Evolutionary conservation across 1,140 invertebrate species (phyloP), one percentile per base, ranked within the genome.

Genomic region (Drosophila carrolli): DNA sequence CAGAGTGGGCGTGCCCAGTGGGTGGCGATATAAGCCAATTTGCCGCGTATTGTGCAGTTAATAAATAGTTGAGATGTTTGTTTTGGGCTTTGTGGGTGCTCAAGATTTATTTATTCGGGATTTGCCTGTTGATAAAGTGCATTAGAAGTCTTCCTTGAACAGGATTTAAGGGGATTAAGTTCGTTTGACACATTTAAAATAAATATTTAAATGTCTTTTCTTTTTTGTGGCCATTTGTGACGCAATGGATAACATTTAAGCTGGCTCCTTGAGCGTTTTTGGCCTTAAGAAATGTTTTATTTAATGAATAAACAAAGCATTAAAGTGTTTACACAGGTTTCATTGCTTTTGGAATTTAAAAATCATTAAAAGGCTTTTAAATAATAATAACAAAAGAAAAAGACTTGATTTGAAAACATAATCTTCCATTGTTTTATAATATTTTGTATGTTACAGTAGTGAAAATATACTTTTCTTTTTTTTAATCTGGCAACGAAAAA

Each of bases 31-130:
- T 79, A 56, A 83, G 71, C 75, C 75, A 86, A 86, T 86, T 83
- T 82, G 79, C 43, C n/a, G 44, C 38, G 27, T 67, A 86, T 86
- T 86, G 83, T 86, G 41, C 79, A 73, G 55, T 79, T 86, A 82
- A 78, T 86, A 88, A 81, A 86, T 82, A 79, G 82, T 86, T 86
- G 23, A 50, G 57, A 41, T 68, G 58, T 58, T 58, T 62, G 37
- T 66, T 60, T 72, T 46, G 38, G 47, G 11, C 55, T 35, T 8
- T 60, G 62, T 43, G 46, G 53, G 56, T 57, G 51, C 47, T 41
- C 32, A 13, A 56, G 41, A 16, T 35, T 63, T 13, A 19, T 16
- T 72, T 73, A 40, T 73, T 35, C 19, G 35, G 37, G 38, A 13
- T 59, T 70, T 51, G 19, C 4, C 29, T 48, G 9, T 59, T 67